Evolutionary conservation across 2,113 vertebrate genomes (phyloP).

Genomic region (Chloebia gouldiae): DNA sequence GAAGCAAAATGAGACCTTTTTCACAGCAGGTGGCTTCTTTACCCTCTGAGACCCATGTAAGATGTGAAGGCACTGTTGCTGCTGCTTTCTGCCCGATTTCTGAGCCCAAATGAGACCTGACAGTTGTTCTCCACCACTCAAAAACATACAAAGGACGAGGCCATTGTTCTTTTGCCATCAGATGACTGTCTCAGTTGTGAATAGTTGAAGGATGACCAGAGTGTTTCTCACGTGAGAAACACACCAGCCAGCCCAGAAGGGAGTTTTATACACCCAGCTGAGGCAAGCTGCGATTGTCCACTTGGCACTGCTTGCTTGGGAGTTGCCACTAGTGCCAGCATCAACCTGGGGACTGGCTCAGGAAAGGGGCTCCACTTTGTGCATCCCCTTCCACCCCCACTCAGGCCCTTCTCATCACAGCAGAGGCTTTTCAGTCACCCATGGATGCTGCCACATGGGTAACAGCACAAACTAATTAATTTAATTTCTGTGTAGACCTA

Average conservation of each 20-base stretch:
- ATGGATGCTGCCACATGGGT: neutral
- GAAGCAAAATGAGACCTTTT: neutral
- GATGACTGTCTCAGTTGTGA: neutral
- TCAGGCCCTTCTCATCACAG: neutral
- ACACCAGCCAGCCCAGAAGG: neutral
- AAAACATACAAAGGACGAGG: neutral
- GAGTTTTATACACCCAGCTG: neutral
- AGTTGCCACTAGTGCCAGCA: neutral
- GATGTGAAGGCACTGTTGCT: rapidly evolving
- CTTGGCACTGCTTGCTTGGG: neutral
- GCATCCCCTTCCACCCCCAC: neutral
- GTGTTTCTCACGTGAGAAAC: neutral
- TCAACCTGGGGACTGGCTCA: neutral
- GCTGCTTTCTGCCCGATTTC: neutral
- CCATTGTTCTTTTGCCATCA: neutral
- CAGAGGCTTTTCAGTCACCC: neutral
- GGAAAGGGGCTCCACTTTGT: neutral
- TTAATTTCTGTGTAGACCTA: neutral
- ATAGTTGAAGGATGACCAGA: neutral
- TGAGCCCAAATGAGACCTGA: neutral
- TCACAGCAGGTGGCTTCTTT: neutral
- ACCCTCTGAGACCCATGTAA: rapidly evolving
- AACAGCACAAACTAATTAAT: neutral
- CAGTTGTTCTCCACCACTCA: neutral
- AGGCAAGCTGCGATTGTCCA: neutral